Percentiles rank a stretch among this genome's conserved stretches.
Evolutionary conservation across 2,113 vertebrate genomes (phyloP).

Genomic region (Colossoma macropomum): DNA sequence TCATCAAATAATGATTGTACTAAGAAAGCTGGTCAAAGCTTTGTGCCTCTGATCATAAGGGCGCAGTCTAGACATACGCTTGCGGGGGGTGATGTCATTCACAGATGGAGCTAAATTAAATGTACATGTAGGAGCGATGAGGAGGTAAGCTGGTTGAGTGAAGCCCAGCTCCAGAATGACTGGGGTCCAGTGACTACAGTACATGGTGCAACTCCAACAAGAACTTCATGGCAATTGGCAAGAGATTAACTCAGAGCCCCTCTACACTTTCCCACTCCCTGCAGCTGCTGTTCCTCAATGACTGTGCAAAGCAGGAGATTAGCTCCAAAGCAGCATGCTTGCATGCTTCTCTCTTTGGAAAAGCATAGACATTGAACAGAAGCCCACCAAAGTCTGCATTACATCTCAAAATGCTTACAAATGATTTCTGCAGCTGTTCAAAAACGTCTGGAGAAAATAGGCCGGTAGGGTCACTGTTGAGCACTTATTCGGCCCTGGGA

Average conservation of each 20-base stretch:
- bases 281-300: background rate
- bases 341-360: background rate
- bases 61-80: slow-evolving; percentile 22
- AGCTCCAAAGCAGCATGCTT: background rate
- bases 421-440: slow-evolving; percentile 51
- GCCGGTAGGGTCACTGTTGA: background rate
- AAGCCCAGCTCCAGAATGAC: background rate
- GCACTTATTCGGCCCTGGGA: background rate
- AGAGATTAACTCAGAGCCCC: background rate
- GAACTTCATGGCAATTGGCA: background rate
- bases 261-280: background rate
- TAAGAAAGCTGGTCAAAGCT: background rate
- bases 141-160: background rate
- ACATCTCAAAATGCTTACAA: slow-evolving; percentile 42
- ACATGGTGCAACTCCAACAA: background rate
- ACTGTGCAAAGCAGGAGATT: background rate
- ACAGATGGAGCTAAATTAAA: slow-evolving; percentile 25
- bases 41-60: background rate
- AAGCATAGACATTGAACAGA: slow-evolving; percentile 14
- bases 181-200: background rate
- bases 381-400: slow-evolving; percentile 13
- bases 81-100: slow-evolving; percentile 38
- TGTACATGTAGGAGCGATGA: slow-evolving; percentile 18
- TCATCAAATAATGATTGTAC: slow-evolving; percentile 9
- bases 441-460: slow-evolving; percentile 27